Percentiles rank a stretch among this genome's conserved stretches.
Conservation (phyloP, 2,797 vertebrate genomes). For the Notolabrus celidotus region DNA sequence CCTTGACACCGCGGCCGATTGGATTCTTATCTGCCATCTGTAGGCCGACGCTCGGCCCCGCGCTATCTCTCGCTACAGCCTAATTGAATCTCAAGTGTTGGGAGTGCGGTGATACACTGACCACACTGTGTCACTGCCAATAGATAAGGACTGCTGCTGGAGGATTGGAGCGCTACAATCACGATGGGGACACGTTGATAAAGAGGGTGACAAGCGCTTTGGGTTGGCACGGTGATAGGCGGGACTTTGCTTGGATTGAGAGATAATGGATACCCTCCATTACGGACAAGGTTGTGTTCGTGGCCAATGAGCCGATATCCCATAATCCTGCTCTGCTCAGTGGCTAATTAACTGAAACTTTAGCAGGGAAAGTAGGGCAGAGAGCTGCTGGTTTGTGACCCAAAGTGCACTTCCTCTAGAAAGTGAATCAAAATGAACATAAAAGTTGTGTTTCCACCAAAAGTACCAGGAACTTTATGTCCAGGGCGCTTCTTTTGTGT, state of each 20-base stretch:
- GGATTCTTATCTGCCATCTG: slow-evolving; percentile 81
- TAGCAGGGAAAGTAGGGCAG: slow-evolving; percentile 50
- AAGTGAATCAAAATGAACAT: too few relatives aligned
- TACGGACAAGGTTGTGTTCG: slow-evolving; percentile 60
- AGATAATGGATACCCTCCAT: slow-evolving; percentile 72
- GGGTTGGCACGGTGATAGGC: slow-evolving; percentile 34
- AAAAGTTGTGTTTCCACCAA: too few relatives aligned
- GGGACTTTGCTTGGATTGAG: slow-evolving; percentile 60
- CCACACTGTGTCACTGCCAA: slow-evolving; percentile 74
- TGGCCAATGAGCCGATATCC: slow-evolving; percentile 61
- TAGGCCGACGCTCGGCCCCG: slow-evolving; percentile 51
- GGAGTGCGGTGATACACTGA: slow-evolving; percentile 73
- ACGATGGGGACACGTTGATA: slow-evolving; percentile 68
- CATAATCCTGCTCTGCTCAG: slow-evolving; percentile 59
- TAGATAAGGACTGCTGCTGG: slow-evolving; percentile 73
- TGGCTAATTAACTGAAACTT: slow-evolving; percentile 61
- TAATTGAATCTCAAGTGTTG: slow-evolving; percentile 84
- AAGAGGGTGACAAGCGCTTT: slow-evolving; percentile 57
- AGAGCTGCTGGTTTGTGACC: slow-evolving; percentile 5
- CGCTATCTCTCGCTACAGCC: slow-evolving; percentile 69
- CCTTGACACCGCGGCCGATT: slow-evolving; percentile 78
- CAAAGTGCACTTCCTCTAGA: too few relatives aligned
- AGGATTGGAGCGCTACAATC: slow-evolving; percentile 71
- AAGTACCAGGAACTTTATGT: too few relatives aligned
- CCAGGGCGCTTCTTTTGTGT: too few relatives aligned